Conservation (phyloP, 2,888 invertebrate species). For the Phalangium opilio region DNA sequence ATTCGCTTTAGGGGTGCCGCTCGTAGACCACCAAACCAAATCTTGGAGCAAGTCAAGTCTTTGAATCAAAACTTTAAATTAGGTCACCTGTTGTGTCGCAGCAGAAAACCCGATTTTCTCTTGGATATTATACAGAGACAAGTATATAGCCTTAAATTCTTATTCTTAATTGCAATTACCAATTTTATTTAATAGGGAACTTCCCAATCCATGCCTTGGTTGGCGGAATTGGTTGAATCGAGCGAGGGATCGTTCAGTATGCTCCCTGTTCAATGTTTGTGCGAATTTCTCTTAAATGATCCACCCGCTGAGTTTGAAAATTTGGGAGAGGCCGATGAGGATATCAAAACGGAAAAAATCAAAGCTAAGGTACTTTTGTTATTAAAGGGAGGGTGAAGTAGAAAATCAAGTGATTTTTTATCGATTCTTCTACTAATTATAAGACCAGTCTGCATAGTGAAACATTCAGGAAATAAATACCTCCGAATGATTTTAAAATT, state of each 20-base stretch:
- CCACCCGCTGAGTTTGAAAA: conserved; percentile 9
- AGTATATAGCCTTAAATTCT: conserved; percentile 32
- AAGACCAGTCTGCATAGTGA: too few relatives aligned
- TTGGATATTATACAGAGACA: conserved; percentile 76
- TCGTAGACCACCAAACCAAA: conserved; percentile 50
- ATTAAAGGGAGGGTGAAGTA: too few relatives aligned
- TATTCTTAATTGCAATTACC: not conserved
- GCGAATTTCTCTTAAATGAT: conserved; percentile 68
- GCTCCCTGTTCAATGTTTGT: conserved; percentile 90
- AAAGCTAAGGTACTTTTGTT: conserved; percentile 1
- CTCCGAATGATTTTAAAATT: too few relatives aligned
- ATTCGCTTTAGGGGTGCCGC: conserved; percentile 52
- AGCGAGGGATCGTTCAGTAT: conserved; percentile 76
- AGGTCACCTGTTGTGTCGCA: conserved; percentile 73
- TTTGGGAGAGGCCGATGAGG: conserved; percentile 16
- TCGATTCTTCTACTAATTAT: too few relatives aligned
- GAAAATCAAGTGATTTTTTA: too few relatives aligned
- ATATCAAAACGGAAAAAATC: conserved; percentile 40
- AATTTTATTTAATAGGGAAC: too few relatives aligned
- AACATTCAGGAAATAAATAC: too few relatives aligned
- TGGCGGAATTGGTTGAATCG: conserved; percentile 80
- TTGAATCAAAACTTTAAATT: conserved; percentile 62
- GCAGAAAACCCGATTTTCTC: conserved; percentile 77
- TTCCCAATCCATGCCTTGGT: conserved; percentile 74
- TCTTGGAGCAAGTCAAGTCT: conserved; percentile 61